These are phyloP conservation scores for Myodes glareolus DNA, from an alignment of 2,113 vertebrate species.

Conservation along the genomic window DNA sequence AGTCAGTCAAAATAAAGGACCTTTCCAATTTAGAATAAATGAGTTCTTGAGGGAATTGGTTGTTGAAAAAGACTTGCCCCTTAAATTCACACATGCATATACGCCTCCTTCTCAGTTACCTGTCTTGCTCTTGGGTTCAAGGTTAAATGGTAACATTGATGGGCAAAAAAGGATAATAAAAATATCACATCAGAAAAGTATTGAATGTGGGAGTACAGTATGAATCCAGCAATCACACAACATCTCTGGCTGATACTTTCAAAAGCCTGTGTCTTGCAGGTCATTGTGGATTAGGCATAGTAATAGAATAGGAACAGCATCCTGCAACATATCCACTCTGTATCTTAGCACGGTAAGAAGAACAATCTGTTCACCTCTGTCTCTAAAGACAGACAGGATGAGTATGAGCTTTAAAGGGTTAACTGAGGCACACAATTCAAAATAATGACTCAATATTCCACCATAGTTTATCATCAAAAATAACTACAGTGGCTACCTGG, in stretches of 20 bases:
- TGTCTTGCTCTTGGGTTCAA: neutral
- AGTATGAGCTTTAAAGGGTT: neutral
- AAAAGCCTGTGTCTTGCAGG: neutral
- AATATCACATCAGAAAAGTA: neutral
- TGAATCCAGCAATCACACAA: neutral
- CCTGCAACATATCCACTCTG: fast-evolving
- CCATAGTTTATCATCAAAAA: neutral
- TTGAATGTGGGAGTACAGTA: neutral
- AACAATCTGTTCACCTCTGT: fast-evolving
- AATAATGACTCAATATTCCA: neutral
- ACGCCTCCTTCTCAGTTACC: neutral
- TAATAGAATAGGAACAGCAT: too few species aligned
- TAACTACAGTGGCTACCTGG: neutral
- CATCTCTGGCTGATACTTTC: neutral
- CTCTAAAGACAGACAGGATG: neutral
- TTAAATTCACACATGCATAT: too few species aligned
- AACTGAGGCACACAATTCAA: neutral
- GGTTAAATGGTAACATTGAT: neutral
- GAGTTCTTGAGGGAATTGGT: constrained; percentile 22
- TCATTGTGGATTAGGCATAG: neutral
- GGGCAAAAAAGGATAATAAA: neutral
- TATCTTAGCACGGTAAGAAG: neutral
- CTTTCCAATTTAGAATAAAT: constrained; percentile 57
- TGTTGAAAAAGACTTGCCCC: neutral
- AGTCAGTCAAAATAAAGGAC: constrained; percentile 57